Evolutionary conservation across 92 coral and sea anemone genomes (phyloP), one percentile per base, ranked within the genome.

Genomic region (Epizoanthus illoricatus): DNA sequence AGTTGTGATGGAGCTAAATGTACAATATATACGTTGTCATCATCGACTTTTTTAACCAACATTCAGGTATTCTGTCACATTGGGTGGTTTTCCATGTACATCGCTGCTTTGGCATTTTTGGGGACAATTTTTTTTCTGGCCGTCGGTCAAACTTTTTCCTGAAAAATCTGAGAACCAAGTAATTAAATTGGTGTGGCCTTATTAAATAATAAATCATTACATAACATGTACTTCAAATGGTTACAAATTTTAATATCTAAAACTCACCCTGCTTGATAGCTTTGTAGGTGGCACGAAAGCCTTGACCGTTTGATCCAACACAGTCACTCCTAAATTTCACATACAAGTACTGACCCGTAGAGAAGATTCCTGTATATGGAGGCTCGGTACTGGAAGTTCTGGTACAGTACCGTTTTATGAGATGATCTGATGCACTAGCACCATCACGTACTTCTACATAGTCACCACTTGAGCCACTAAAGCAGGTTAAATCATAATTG

Each of bases 271-370:
- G 69, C 9, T 64, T 7, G 28, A 64, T 39, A 64, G 69, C 69
- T 64, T 28, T 64, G 17, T 64, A 64, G 69, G 69, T 64, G 69
- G 40, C 69, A 64, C 40, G 28, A 39, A 64, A 64, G 21, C 69
- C 69, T 4, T 7, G 13, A 2, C 4, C 4, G 4, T 64, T 64
- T 13, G 41, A 40, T 1, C 36, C 40, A 7, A 5, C 40, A 4
- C 2, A 7, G 16, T 64, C 69, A 23, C 69, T 64, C 41, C 69
- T 64, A 7, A 64, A 64, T 16, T 64, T 64, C 69, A 64, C 41
- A 13, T 4, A 64, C 23, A 64, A 9, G 69, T 64, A 7, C 16
- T n/a, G 69, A 20, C 69, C 69, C 2, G 69, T 64, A 8, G 69
- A 64, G 69, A 7, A 23, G 0, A 64, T 23, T 3, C 69, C 41